These are phyloP conservation scores for Cephus spinipes DNA, from an alignment of 2,888 invertebrate species.

Conservation along the genomic window DNA sequence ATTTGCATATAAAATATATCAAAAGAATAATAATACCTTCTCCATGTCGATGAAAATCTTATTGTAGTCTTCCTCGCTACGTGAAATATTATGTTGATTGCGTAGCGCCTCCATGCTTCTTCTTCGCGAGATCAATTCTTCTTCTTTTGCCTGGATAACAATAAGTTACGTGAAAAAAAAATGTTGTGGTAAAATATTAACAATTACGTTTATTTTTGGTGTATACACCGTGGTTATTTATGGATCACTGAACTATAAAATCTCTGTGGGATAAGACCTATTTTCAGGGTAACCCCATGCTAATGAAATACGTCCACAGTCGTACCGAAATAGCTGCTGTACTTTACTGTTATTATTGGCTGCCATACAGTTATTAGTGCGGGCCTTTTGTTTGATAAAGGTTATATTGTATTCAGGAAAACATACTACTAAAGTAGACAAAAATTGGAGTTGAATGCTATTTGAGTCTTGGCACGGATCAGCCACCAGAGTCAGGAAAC, in stretches of 20 bases:
- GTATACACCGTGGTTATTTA: constrained; percentile 17
- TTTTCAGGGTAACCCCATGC: constrained; percentile 26
- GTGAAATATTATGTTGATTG: constrained; percentile 53
- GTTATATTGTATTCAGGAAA: background rate
- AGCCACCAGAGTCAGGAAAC: constrained; percentile 38
- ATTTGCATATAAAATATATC: constrained; percentile 3
- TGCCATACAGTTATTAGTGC: too few species aligned
- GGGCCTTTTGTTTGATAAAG: background rate
- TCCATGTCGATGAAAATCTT: constrained; percentile 61
- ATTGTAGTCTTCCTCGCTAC: constrained; percentile 54
- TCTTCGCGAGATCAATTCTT: constrained; percentile 69
- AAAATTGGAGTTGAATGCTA: constrained; percentile 24
- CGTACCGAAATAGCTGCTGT: background rate
- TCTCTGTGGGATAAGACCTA: constrained; percentile 28
- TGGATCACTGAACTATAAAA: constrained; percentile 22
- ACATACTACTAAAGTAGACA: background rate
- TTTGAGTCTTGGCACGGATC: constrained; percentile 28
- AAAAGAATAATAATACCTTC: constrained; percentile 53
- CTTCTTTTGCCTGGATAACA: constrained; percentile 70
- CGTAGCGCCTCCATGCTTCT: constrained; percentile 68
- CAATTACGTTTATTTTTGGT: background rate
- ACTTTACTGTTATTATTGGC: background rate
- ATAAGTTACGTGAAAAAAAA: background rate
- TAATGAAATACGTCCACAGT: constrained; percentile 4
- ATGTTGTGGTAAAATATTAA: background rate